phyloP scores from a whole-genome alignment of 2,797 vertebrate species.

The Pampus argenteus region DNA sequence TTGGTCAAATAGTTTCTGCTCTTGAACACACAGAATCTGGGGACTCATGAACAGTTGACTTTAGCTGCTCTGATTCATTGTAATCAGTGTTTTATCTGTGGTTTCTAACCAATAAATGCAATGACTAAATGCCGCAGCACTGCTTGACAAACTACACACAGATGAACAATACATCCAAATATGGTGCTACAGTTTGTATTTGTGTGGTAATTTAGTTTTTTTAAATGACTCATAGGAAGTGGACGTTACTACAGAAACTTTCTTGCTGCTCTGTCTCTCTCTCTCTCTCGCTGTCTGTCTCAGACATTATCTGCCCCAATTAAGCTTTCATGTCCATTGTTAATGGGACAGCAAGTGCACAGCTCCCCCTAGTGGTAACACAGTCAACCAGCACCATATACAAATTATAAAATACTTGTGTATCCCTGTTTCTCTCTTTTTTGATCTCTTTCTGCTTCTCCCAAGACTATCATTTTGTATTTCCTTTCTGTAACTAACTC shows the following conservation, averaged over 20 bases:
- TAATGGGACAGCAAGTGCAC: constrained; percentile 44
- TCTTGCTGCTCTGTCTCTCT: constrained; percentile 3
- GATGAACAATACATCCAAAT: background rate
- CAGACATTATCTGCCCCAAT: background rate
- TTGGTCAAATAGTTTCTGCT: constrained; percentile 20
- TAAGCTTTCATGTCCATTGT: background rate
- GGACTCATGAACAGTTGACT: background rate
- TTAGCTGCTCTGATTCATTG: background rate
- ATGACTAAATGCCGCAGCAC: background rate
- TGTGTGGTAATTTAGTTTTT: constrained; percentile 2
- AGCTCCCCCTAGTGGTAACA: constrained; percentile 71
- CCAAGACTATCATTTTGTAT: constrained; percentile 18
- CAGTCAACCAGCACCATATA: constrained; percentile 16
- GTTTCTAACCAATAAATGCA: constrained; percentile 1
- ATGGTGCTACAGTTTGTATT: background rate
- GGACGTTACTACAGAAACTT: constrained; percentile 4
- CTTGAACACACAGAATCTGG: background rate
- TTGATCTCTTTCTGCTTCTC: constrained; percentile 36
- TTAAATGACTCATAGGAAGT: background rate
- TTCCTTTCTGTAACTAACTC: constrained; percentile 17
- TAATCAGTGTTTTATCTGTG: background rate
- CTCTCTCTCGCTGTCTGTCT: background rate
- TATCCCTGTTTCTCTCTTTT: constrained; percentile 43
- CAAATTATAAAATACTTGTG: background rate
- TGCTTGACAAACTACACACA: background rate